A percentile compares a stretch with the other conserved stretches of the same genome.
These are phyloP conservation scores for Cryptomyrus ogoouensis DNA, from an alignment of 2,113 vertebrate genomes.

Conservation along the genomic window DNA sequence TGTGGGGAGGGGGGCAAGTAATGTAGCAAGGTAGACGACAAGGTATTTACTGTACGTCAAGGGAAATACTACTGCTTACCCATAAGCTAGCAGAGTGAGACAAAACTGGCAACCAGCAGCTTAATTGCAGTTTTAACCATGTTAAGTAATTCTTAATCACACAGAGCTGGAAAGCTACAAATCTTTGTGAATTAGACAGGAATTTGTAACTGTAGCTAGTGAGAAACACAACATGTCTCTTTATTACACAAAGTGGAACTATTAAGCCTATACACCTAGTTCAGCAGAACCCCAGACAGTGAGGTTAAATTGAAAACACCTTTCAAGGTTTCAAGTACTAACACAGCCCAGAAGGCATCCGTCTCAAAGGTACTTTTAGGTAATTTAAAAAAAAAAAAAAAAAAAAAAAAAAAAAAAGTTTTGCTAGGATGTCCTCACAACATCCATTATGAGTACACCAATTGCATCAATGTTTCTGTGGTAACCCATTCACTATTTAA, in stretches of 20 bases:
- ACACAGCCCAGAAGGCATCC: neutral
- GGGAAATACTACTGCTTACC: neutral
- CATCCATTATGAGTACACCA: neutral
- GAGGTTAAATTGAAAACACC: neutral
- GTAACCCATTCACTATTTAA: neutral
- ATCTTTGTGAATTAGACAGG: neutral
- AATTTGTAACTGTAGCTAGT: neutral
- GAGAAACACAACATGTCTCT: neutral
- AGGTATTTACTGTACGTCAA: neutral
- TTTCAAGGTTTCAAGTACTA: neutral
- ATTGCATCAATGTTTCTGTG: neutral
- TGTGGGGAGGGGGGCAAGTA: no score
- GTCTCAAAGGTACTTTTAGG: neutral
- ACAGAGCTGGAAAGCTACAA: neutral
- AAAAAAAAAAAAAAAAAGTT: neutral
- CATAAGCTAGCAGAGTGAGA: neutral
- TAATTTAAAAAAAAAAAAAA: neutral
- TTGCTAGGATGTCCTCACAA: neutral
- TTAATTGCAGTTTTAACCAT: neutral
- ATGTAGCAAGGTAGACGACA: neutral
- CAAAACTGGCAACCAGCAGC: neutral
- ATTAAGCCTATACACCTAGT: neutral
- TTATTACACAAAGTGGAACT: neutral
- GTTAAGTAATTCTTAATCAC: neutral
- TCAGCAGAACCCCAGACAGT: neutral